Percentiles rank a stretch among this genome's conserved stretches.
Evolutionary conservation across 2,113 vertebrate species (phyloP).

Genomic region (crab-eating macaque (Macaca fascicularis)): DNA sequence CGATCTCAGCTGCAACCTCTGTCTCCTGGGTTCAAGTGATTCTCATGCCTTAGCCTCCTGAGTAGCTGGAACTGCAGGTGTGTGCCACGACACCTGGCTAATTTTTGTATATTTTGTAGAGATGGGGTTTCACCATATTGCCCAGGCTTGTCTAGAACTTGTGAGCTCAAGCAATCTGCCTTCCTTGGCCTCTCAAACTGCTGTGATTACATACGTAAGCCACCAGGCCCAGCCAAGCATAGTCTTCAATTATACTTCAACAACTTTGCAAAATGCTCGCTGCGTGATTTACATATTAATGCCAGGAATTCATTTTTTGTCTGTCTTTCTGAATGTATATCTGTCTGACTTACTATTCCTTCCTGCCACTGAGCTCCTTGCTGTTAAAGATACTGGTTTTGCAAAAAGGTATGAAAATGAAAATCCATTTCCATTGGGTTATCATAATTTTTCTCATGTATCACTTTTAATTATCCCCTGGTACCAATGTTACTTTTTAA

Average conservation of each 20-base stretch:
- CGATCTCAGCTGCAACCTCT: too few species aligned
- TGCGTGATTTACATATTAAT: not conserved
- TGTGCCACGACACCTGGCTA: too few species aligned
- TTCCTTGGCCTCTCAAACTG: too few species aligned
- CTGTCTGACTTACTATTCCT: not conserved
- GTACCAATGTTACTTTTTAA: not conserved
- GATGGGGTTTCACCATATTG: too few species aligned
- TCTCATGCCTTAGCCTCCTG: too few species aligned
- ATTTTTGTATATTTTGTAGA: too few species aligned
- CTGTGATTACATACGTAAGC: too few species aligned
- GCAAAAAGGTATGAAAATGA: not conserved
- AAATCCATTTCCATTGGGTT: not conserved
- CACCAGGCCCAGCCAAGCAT: not conserved
- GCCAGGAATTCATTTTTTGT: not conserved
- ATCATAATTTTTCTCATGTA: not conserved
- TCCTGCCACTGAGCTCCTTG: not conserved
- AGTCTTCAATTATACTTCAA: not conserved
- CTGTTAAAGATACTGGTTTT: conserved; percentile 1
- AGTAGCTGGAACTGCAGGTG: too few species aligned
- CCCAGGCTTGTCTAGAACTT: too few species aligned
- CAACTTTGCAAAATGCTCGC: not conserved
- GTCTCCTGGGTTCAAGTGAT: too few species aligned
- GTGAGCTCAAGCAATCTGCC: too few species aligned
- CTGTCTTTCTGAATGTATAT: not conserved
- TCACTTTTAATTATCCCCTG: not conserved